Conservation (phyloP, 30 jellyfish, hydroid and myxozoan species). For the Nemopilema nomurai region DNA sequence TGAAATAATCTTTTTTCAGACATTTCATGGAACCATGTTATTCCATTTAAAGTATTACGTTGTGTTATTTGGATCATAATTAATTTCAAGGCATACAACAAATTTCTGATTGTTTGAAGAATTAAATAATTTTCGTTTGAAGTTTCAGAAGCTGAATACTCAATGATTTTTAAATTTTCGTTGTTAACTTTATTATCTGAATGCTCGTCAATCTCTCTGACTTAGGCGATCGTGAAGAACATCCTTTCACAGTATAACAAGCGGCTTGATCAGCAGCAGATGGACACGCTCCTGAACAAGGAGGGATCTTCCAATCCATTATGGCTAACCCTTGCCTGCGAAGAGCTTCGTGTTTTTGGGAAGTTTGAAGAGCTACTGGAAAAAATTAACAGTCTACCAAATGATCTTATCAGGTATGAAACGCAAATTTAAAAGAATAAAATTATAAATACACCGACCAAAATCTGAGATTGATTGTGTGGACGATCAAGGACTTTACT, state of each 20-base stretch:
- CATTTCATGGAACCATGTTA: too few species aligned
- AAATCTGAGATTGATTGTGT: too few species aligned
- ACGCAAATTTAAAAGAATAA: too few species aligned
- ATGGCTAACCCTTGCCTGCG: constrained; percentile 98
- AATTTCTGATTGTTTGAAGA: too few species aligned
- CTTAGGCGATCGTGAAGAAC: constrained; percentile 89
- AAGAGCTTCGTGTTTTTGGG: constrained; percentile 95
- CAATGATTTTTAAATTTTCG: neutral
- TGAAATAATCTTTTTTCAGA: too few species aligned
- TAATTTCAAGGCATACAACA: too few species aligned
- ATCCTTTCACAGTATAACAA: constrained; percentile 89
- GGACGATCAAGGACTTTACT: too few species aligned
- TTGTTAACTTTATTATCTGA: neutral
- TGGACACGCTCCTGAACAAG: constrained; percentile 66
- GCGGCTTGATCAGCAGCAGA: constrained; percentile 86
- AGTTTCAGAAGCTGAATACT: neutral
- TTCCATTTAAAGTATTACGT: too few species aligned
- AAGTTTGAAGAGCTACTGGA: constrained; percentile 75
- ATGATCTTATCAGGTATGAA: constrained; percentile 85
- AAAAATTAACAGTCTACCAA: constrained; percentile 84
- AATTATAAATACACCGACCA: too few species aligned
- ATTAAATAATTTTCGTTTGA: too few species aligned
- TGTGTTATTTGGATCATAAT: too few species aligned
- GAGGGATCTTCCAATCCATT: constrained; percentile 97
- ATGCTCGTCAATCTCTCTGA: neutral